Conservation (phyloP, 2,888 invertebrate species). For the Epirrita christyi region DNA sequence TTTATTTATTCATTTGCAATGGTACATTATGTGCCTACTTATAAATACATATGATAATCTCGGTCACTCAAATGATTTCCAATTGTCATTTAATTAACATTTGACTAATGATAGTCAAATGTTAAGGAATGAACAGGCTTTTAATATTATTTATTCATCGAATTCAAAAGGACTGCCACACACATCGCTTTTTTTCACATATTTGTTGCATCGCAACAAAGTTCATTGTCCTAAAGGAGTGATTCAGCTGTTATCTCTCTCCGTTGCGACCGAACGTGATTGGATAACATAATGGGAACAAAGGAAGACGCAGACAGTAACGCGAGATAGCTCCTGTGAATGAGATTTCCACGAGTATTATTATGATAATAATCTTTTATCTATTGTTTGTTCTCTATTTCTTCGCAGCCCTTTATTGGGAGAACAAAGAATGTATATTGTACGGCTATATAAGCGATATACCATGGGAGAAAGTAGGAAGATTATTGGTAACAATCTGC, state of each 20-base stretch:
- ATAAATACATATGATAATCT: no score
- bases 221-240: background rate
- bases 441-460: slow-evolving; percentile 18
- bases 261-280: slow-evolving; percentile 35
- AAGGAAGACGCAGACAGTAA: slow-evolving; percentile 48
- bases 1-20: no score
- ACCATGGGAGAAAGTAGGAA: background rate
- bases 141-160: no score
- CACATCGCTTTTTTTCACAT: no score
- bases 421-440: slow-evolving; percentile 34
- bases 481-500: background rate
- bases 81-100: no score
- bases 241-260: slow-evolving; percentile 9
- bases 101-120: no score
- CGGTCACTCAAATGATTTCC: no score
- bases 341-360: slow-evolving; percentile 67
- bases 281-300: slow-evolving; percentile 42
- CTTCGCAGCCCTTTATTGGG: slow-evolving; percentile 48
- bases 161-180: no score
- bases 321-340: slow-evolving; percentile 60
- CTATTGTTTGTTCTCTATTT: slow-evolving; percentile 53
- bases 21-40: no score
- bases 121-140: no score
- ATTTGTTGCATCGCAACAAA: no score
- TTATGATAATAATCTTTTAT: slow-evolving; percentile 61